phyloP scores from a whole-genome alignment of 2,113 vertebrate species.

The Corvus hawaiiensis region DNA sequence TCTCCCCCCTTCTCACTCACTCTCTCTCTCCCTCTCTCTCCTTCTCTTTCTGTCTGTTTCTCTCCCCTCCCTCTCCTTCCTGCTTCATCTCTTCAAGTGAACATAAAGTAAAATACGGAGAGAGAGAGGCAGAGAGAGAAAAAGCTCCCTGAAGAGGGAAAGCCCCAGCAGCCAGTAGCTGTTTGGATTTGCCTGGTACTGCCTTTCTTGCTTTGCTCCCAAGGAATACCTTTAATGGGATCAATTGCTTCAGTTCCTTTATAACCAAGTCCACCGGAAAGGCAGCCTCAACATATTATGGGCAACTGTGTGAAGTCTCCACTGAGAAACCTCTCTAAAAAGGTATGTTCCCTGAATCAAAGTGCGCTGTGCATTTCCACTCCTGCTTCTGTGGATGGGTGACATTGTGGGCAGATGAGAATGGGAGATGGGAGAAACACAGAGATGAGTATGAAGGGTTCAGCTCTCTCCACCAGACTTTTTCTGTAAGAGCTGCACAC shows the following conservation, averaged over 20 bases:
- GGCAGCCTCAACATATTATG: slow-evolving; percentile 80
- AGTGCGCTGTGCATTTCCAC: background rate
- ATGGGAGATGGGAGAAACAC: slow-evolving; percentile 19
- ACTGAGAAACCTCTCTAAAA: slow-evolving; percentile 91
- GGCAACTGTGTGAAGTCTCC: slow-evolving; percentile 98
- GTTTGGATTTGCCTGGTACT: slow-evolving; percentile 58
- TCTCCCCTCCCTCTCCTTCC: slow-evolving; percentile 65
- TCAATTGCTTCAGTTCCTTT: slow-evolving; percentile 58
- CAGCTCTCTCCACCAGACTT: background rate
- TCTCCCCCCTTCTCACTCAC: slow-evolving; percentile 65
- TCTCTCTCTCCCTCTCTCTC: slow-evolving; percentile 64
- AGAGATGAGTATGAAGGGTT: background rate
- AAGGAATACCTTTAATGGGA: slow-evolving; percentile 75
- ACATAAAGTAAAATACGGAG: slow-evolving; percentile 69
- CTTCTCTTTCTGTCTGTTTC: slow-evolving; percentile 61
- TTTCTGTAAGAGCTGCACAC: background rate
- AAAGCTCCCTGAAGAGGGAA: slow-evolving; percentile 60
- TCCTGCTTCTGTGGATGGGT: slow-evolving; percentile 22
- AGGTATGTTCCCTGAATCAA: slow-evolving; percentile 82
- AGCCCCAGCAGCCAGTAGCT: slow-evolving; percentile 51
- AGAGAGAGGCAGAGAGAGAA: slow-evolving; percentile 51
- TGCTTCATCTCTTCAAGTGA: slow-evolving; percentile 72
- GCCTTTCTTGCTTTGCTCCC: slow-evolving; percentile 64
- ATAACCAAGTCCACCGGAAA: slow-evolving; percentile 56
- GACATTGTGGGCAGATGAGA: background rate